Evolutionary conservation across 2,888 invertebrate species (phyloP).

Genomic region (Eupsilia transversa): DNA sequence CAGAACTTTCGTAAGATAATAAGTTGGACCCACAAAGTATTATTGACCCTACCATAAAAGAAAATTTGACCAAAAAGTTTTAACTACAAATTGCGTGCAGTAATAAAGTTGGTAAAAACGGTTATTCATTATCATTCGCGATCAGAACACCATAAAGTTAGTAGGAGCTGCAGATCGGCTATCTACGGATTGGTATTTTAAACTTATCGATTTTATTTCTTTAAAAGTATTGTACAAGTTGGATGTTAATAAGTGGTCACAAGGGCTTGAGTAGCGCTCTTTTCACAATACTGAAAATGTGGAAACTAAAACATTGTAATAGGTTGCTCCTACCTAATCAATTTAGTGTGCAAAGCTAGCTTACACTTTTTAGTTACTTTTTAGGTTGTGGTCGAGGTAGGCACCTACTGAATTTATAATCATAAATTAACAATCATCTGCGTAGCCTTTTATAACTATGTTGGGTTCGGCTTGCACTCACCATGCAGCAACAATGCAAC

Average conservation of each 20-base stretch:
- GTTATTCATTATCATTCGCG: constrained; percentile 30
- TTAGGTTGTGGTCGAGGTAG: not conserved
- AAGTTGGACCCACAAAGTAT: constrained; percentile 26
- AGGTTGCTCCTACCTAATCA: not conserved
- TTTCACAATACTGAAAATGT: not conserved
- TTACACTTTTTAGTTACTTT: not conserved
- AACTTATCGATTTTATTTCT: constrained; percentile 20
- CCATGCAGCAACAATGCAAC: not conserved
- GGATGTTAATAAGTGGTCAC: not conserved
- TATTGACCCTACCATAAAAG: constrained; percentile 35
- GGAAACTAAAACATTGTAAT: not conserved
- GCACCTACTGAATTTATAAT: not conserved
- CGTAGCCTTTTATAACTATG: not conserved
- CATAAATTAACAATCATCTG: not conserved
- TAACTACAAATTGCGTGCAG: constrained; percentile 41
- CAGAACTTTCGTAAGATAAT: constrained; percentile 29
- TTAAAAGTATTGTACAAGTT: constrained; percentile 4
- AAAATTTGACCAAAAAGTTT: constrained; percentile 45
- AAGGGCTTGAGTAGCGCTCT: not conserved
- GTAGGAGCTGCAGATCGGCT: constrained; percentile 2
- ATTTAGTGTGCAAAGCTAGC: not conserved
- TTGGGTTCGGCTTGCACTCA: not conserved
- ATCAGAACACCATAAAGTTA: constrained; percentile 31
- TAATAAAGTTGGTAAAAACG: constrained; percentile 39
- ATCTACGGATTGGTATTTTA: constrained; percentile 11